Evolutionary conservation across 2,888 invertebrate genomes (phyloP).

Genomic region (Sacculina carcini): DNA sequence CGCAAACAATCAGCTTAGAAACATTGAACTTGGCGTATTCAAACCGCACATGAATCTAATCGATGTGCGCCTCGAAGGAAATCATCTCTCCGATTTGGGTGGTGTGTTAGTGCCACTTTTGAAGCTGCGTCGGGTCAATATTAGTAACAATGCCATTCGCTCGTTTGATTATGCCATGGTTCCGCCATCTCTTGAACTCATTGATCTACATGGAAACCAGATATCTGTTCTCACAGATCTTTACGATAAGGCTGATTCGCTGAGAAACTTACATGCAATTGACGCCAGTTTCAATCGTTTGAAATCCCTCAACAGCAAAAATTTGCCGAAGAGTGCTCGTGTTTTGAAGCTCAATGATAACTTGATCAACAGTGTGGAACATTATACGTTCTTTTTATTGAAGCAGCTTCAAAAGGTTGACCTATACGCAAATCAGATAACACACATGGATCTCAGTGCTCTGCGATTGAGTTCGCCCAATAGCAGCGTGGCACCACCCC

Average conservation of each 20-base stretch:
- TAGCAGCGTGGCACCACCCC: conserved; percentile 40
- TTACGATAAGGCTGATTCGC: conserved; percentile 32
- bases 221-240: conserved; percentile 58
- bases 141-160: conserved; percentile 55
- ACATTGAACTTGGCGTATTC: conserved; percentile 48
- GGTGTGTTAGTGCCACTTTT: conserved; percentile 52
- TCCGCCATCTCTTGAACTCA: conserved; percentile 56
- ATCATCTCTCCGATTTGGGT: conserved; percentile 47
- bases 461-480: conserved; percentile 34
- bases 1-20: conserved; percentile 52
- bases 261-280: conserved; percentile 47
- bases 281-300: conserved; percentile 56
- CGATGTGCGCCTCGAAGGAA: conserved; percentile 53
- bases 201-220: conserved; percentile 59
- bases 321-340: conserved; percentile 56
- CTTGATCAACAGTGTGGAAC: conserved; percentile 51
- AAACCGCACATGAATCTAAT: conserved; percentile 44
- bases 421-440: conserved; percentile 50
- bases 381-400: conserved; percentile 63
- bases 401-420: conserved; percentile 56
- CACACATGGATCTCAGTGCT: conserved; percentile 22
- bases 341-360: conserved; percentile 52
- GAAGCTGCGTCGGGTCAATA: conserved; percentile 56
- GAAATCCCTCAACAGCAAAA: conserved; percentile 51
- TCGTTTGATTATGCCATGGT: conserved; percentile 63